Evolutionary conservation across 2,113 vertebrate genomes (phyloP).

Genomic region (Pelmatolapia mariae): DNA sequence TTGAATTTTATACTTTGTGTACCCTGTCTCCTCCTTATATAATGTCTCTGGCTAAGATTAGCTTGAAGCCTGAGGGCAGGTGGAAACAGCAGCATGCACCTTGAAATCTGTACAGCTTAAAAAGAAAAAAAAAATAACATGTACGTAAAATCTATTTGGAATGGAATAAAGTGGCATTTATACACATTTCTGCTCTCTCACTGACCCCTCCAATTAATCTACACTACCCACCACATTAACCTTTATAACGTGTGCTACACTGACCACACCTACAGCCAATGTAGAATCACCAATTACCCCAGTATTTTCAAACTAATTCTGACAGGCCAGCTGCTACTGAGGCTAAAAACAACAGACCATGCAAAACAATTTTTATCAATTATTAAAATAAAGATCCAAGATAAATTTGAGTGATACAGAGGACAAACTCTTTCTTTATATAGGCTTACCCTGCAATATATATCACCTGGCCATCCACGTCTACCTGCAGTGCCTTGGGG

Average conservation of each 20-base stretch:
- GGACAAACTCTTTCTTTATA: not conserved
- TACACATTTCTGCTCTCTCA: not conserved
- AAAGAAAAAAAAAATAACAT: not conserved
- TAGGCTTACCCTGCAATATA: not conserved
- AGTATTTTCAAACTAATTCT: not conserved
- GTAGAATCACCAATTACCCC: not conserved
- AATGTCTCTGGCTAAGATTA: not conserved
- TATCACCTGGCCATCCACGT: not conserved
- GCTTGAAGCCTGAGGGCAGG: not conserved
- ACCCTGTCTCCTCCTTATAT: not conserved
- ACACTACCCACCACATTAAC: not conserved
- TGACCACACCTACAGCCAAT: not conserved
- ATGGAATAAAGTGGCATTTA: not conserved
- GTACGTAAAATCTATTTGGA: not conserved
- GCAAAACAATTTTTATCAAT: not conserved
- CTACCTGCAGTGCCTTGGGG: accelerated
- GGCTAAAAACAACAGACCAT: not conserved
- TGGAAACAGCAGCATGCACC: not conserved
- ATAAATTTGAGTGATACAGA: not conserved
- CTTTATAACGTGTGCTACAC: not conserved
- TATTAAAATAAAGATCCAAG: not conserved
- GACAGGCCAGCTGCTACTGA: not conserved
- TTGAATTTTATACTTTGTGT: not conserved
- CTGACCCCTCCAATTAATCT: not conserved
- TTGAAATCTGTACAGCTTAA: not conserved